phyloP scores from a whole-genome alignment of 2,113 vertebrate species.

The Accipiter virgatus region DNA sequence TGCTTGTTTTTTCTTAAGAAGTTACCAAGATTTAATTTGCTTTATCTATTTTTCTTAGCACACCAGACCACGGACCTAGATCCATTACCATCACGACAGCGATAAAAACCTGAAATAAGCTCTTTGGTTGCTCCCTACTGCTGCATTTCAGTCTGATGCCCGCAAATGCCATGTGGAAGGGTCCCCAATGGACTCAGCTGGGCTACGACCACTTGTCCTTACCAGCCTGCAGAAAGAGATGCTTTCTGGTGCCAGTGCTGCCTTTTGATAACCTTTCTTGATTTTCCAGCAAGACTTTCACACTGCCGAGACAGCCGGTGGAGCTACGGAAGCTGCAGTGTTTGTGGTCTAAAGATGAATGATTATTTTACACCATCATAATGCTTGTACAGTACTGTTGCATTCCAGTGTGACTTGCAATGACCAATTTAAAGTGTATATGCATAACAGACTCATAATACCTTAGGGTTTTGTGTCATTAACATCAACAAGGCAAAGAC shows the following conservation, averaged over 20 bases:
- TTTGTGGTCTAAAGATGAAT: not conserved
- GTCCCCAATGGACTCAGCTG: not conserved
- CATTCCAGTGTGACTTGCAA: not conserved
- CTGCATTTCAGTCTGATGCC: not conserved
- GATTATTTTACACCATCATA: not conserved
- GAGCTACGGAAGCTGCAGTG: not conserved
- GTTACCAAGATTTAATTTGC: not conserved
- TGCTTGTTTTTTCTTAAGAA: not conserved
- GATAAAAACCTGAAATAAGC: not conserved
- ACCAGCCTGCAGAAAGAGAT: not conserved
- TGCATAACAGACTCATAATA: not conserved
- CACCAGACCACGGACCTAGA: not conserved
- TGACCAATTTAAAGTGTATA: not conserved
- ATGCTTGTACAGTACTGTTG: not conserved
- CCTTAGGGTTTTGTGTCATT: not conserved
- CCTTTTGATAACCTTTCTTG: not conserved
- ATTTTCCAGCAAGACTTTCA: not conserved
- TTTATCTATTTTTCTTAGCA: not conserved
- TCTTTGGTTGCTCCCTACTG: not conserved
- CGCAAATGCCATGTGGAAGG: not conserved
- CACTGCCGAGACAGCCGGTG: not conserved
- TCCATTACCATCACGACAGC: not conserved
- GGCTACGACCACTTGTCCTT: fast-evolving
- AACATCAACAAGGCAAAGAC: not conserved
- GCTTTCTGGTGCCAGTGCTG: not conserved